Conservation (phyloP, 1,140 invertebrate species). For the Propsilocerus akamusi region DNA sequence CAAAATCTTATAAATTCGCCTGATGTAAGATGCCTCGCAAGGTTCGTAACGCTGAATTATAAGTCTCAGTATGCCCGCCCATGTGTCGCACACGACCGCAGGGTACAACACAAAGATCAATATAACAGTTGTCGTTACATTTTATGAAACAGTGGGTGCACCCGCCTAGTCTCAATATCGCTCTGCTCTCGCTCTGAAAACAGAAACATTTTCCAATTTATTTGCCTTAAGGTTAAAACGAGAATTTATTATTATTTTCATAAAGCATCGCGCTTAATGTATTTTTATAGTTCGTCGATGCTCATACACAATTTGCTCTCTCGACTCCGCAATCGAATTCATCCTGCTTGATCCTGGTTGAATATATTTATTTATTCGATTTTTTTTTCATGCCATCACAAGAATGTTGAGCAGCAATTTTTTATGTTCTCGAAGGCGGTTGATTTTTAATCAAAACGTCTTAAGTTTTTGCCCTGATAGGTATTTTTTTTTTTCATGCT, state of each 20-base stretch:
- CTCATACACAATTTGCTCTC: neutral
- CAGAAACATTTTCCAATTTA: neutral
- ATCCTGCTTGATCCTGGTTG: neutral
- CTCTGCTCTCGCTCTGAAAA: neutral
- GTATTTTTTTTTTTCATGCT: neutral
- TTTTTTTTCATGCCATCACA: neutral
- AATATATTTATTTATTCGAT: neutral
- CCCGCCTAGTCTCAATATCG: neutral
- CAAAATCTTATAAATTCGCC: too few relatives aligned
- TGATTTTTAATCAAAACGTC: neutral
- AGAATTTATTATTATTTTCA: constrained; percentile 4
- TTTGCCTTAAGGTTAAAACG: neutral
- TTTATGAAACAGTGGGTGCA: neutral
- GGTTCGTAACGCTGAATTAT: too few relatives aligned
- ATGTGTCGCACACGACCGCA: too few relatives aligned
- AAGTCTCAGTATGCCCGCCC: too few relatives aligned
- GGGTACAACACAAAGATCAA: too few relatives aligned
- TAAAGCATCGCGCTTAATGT: neutral
- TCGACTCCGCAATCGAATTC: neutral
- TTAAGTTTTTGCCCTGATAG: neutral
- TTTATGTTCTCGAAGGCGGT: neutral
- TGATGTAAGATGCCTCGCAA: too few relatives aligned
- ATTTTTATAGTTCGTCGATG: constrained; percentile 1
- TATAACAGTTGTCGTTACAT: neutral
- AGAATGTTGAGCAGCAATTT: neutral